Base-by-base conservation (phyloP, 2,113 vertebrate species). In the Lepisosteus oculatus region DNA sequence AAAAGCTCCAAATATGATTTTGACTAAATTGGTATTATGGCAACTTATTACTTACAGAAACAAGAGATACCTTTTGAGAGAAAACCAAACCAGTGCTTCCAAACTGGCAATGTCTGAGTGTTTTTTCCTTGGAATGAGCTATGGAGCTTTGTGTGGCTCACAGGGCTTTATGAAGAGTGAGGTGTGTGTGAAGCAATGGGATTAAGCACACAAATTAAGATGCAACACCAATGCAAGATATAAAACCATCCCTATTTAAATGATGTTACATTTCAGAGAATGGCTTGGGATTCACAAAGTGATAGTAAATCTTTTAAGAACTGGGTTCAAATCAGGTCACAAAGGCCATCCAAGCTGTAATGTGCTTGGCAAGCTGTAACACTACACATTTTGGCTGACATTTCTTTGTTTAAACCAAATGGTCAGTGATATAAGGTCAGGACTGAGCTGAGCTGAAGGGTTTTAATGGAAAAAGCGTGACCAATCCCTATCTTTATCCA, bases 391-490 rank as follows among this genome's bases (percentile, higher is more conserved):
- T 8, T 13, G 43, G 42, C 13, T 14, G 51, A 14, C 17, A 14
- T 29, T 42, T 42, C 8, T 61, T 55, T 59, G 55, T n/a, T 44
- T 57, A 41, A 29, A 29, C 29, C 54, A 41, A 59, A 61, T 70
- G 69, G 63, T 73, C 63, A 55, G 61, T 43, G 44, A 51, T 61
- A 71, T 70, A 17, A 70, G 74, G 64, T 77, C 61, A 66, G 64
- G 65, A 62, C 47, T 76, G 63, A 47, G 68, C 14, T 43, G 56
- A 76, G 71, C 72, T 64, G n/a, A 29, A 15, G 51, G 69, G 42
- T 54, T 68, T 72, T 44, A 61, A 67, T 56, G 70, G 47, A 51
- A 71, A 79, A 81, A 76, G 67, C 73, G 77, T 12, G 72, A 76
- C 15, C 43, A 43, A 69, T 75, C 70, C 71, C 70, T 59, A 55